These are phyloP conservation scores for Linnaemya vulpina DNA, from an alignment of 2,888 invertebrate species.

Conservation along the genomic window DNA sequence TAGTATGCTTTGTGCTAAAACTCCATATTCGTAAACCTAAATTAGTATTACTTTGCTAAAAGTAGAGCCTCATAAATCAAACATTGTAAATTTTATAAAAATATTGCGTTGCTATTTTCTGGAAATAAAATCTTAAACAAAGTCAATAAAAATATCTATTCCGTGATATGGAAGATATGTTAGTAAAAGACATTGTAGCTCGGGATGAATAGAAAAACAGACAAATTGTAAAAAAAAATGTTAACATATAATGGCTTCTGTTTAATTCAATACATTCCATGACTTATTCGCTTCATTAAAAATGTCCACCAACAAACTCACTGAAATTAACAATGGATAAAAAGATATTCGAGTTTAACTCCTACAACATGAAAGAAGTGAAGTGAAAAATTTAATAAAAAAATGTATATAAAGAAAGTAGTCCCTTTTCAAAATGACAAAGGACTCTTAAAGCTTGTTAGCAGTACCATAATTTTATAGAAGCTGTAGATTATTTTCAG, in stretches of 20 bases:
- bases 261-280: constrained; percentile 1
- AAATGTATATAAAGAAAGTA: background rate
- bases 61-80: too few species aligned
- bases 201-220: background rate
- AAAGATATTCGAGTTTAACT: constrained; percentile 42
- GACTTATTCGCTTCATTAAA: constrained; percentile 15
- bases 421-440: constrained; percentile 56
- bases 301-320: background rate
- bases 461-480: constrained; percentile 40
- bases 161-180: too few species aligned
- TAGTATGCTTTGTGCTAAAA: too few species aligned
- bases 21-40: too few species aligned
- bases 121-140: too few species aligned
- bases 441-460: constrained; percentile 64
- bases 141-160: too few species aligned
- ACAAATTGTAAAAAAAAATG: constrained; percentile 13
- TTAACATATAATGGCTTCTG: background rate
- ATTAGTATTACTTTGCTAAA: too few species aligned
- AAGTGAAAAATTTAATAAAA: background rate
- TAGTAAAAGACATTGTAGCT: too few species aligned
- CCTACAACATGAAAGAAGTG: constrained; percentile 50
- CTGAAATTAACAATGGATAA: constrained; percentile 15
- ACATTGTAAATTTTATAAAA: too few species aligned
- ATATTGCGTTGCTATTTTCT: too few species aligned
- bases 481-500: constrained; percentile 27